Conservation (phyloP, 2,888 invertebrate species). For the Brachyptera risi region DNA sequence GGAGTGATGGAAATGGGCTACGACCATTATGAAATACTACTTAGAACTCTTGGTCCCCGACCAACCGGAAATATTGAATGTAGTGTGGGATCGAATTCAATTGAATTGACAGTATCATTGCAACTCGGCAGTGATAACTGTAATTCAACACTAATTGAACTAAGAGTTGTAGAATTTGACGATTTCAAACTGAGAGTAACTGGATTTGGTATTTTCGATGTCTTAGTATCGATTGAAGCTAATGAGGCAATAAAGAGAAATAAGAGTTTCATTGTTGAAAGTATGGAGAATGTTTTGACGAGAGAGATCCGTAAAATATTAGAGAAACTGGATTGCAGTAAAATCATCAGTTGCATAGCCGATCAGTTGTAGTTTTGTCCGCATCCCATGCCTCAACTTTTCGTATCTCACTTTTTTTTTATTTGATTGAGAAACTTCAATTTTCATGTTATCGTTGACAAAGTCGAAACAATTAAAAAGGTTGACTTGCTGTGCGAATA, state of each 20-base stretch:
- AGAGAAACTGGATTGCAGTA: too few species aligned
- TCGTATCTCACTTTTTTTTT: too few species aligned
- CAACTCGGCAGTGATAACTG: neutral
- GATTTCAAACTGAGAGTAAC: conserved; percentile 18
- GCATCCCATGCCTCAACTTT: too few species aligned
- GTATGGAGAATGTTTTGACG: too few species aligned
- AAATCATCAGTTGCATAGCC: too few species aligned
- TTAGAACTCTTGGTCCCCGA: neutral
- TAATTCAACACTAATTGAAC: conserved; percentile 1
- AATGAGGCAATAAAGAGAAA: neutral
- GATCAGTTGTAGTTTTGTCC: too few species aligned
- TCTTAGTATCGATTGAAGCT: neutral
- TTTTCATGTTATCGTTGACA: too few species aligned
- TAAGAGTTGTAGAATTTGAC: conserved; percentile 5
- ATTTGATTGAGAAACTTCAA: too few species aligned
- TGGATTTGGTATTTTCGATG: conserved; percentile 2
- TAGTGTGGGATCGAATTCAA: conserved; percentile 3
- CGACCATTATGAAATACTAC: conserved; percentile 3
- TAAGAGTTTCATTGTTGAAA: too few species aligned
- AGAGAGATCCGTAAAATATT: too few species aligned
- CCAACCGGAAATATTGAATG: neutral
- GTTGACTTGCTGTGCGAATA: too few species aligned
- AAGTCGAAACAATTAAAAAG: too few species aligned
- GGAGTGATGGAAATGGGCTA: conserved; percentile 6
- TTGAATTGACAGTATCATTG: conserved; percentile 4